These are phyloP conservation scores for Amblyjoppa proteus DNA, from an alignment of 2,888 invertebrate species.

Conservation along the genomic window DNA sequence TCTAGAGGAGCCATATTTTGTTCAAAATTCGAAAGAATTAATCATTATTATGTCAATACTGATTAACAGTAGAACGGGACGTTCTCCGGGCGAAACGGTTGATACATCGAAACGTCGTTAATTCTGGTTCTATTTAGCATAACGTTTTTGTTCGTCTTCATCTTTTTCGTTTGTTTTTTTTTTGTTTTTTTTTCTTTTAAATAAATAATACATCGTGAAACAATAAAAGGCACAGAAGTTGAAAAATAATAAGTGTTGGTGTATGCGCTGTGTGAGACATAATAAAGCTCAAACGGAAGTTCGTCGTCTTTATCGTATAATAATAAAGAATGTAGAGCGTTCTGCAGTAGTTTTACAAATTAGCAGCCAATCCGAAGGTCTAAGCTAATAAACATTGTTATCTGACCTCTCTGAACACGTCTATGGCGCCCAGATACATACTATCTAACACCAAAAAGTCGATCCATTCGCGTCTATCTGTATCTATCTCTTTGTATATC, in stretches of 20 bases:
- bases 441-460: constrained; percentile 85
- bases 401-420: constrained; percentile 86
- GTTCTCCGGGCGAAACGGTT: constrained; percentile 57
- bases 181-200: constrained; percentile 51
- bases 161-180: constrained; percentile 68
- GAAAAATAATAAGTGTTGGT: constrained; percentile 70
- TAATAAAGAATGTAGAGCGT: constrained; percentile 69
- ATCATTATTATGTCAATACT: constrained; percentile 78
- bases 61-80: constrained; percentile 72
- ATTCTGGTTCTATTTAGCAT: constrained; percentile 65
- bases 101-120: constrained; percentile 69
- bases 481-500: constrained; percentile 81
- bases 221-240: constrained; percentile 82
- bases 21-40: constrained; percentile 72
- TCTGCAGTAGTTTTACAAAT: constrained; percentile 72
- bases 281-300: constrained; percentile 80
- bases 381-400: constrained; percentile 74
- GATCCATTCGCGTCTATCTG: constrained; percentile 82
- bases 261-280: constrained; percentile 68
- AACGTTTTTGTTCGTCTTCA: constrained; percentile 64
- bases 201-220: constrained; percentile 81
- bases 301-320: constrained; percentile 74
- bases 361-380: constrained; percentile 78
- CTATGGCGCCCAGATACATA: constrained; percentile 87
- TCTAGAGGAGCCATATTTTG: constrained; percentile 82